Base-by-base conservation (phyloP, 35 echinoderm and acorn worm genomes). In the Acanthaster planci region DNA sequence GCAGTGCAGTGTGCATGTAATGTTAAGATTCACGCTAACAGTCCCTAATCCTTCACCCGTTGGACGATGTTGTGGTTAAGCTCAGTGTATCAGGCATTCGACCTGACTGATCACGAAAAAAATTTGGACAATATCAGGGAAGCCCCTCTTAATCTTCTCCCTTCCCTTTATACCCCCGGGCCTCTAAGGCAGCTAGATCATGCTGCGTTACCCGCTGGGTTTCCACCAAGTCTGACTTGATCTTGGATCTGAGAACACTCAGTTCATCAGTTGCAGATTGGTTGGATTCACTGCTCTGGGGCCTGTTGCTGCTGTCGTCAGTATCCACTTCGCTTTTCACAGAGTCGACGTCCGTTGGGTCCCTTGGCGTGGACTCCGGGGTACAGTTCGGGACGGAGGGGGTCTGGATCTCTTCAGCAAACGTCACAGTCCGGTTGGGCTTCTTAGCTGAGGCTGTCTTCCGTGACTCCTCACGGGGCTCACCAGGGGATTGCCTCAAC, bases 161-260 rank as follows among this genome's bases (percentile, higher is more conserved):
- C 23, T 72, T 36, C 10, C 64, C 64, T 12, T 72, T 17, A 67
- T 32, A 2, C 34, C 64, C 30, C 34, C 30, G 64, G 21, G 8
- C 53, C 37, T 81, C 72, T 72, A 91, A 44, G 21, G 79, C 76
- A 37, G 58, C 37, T 1, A 91, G 37, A 76, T 89, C 86, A 29
- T 80, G 58, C 68, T 88, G 42, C 21, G 84, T 80, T 51, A 78
- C 68, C 37, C 82, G 79, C 67, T 93, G 91, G 21, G 91, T 84
- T 55, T 93, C 79, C 12, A 77, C 78, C 26, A 93, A 59, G 38
- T 93, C 91, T 26, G 59, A 57, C 54, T 93, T 93, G 31, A 93
- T 93, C 81, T 93, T 88, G 31, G 78, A 44, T 67, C 91, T 76
- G 32, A 88, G 85, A 21, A 55, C 85, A 29, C 14, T 77, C 22